These are phyloP conservation scores for Gavia stellata DNA, from an alignment of 2,113 vertebrate species.

Conservation along the genomic window DNA sequence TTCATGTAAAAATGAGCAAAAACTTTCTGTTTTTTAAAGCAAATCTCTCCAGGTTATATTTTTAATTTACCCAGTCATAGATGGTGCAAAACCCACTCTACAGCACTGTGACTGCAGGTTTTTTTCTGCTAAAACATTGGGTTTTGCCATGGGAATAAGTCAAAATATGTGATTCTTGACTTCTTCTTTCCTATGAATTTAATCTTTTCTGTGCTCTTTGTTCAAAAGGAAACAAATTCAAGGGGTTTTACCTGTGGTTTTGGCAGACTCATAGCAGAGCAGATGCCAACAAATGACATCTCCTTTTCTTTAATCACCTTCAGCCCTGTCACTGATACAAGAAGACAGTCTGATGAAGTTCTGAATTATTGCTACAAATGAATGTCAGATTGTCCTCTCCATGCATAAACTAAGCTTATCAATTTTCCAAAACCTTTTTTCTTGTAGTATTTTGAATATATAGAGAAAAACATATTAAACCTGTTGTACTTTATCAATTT, in stretches of 20 bases:
- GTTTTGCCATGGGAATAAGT: not conserved
- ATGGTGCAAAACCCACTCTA: not conserved
- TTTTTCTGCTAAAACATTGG: not conserved
- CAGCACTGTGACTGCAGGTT: not conserved
- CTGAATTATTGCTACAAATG: not conserved
- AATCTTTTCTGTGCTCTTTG: not conserved
- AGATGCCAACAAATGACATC: not conserved
- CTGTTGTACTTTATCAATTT: not conserved
- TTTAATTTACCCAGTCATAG: not conserved
- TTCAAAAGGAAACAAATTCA: not conserved
- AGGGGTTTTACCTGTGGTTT: not conserved
- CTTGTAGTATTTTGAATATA: not conserved
- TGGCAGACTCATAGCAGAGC: not conserved
- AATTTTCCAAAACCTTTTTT: not conserved
- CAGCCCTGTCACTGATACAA: not conserved
- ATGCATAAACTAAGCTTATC: not conserved
- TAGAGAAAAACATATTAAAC: not conserved
- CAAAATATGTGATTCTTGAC: not conserved
- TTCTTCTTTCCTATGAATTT: not conserved
- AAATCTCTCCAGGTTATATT: not conserved
- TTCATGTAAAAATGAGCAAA: not conserved
- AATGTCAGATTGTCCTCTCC: not conserved
- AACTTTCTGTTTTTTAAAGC: not conserved
- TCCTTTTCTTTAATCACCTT: not conserved
- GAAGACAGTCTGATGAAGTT: not conserved